phyloP scores from a whole-genome alignment of 1,140 invertebrate genomes.

The Cylas formicarius region DNA sequence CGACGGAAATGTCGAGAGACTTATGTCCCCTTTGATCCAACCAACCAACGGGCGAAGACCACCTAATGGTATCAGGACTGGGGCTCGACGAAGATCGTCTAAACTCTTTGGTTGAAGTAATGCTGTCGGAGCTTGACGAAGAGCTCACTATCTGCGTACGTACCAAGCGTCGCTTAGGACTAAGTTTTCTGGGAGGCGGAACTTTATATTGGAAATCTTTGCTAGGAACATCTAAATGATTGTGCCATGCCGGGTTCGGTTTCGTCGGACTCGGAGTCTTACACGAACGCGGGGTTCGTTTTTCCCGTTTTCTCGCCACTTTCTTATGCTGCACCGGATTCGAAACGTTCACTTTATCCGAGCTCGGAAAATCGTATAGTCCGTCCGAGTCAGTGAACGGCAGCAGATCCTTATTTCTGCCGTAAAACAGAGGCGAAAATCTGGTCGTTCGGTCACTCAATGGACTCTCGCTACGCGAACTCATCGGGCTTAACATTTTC shows the following conservation, averaged over 20 bases:
- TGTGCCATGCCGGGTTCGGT: constrained; percentile 39
- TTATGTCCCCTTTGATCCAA: constrained; percentile 28
- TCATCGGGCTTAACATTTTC: constrained; percentile 60
- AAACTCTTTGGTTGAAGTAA: constrained; percentile 41
- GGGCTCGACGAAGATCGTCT: constrained; percentile 34
- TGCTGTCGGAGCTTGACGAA: constrained; percentile 48
- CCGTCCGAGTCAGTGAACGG: constrained; percentile 70
- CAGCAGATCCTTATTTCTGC: constrained; percentile 50
- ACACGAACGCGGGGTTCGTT: constrained; percentile 29
- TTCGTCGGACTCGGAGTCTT: constrained; percentile 47
- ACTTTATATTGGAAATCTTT: constrained; percentile 32
- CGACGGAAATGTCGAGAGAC: constrained; percentile 35
- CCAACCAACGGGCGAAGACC: constrained; percentile 36
- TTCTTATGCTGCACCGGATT: constrained; percentile 43
- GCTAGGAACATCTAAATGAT: constrained; percentile 41
- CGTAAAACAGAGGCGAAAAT: constrained; percentile 64
- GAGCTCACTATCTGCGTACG: constrained; percentile 43
- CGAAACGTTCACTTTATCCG: constrained; percentile 48
- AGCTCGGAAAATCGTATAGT: constrained; percentile 68
- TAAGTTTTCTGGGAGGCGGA: constrained; percentile 42
- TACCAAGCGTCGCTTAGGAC: constrained; percentile 45
- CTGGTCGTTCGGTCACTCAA: constrained; percentile 58
- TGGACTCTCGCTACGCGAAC: constrained; percentile 68
- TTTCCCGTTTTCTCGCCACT: constrained; percentile 46
- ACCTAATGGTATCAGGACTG: constrained; percentile 37